Evolutionary conservation across 2,888 invertebrate species (phyloP).

Genomic region (Theodoxus fluviatilis): DNA sequence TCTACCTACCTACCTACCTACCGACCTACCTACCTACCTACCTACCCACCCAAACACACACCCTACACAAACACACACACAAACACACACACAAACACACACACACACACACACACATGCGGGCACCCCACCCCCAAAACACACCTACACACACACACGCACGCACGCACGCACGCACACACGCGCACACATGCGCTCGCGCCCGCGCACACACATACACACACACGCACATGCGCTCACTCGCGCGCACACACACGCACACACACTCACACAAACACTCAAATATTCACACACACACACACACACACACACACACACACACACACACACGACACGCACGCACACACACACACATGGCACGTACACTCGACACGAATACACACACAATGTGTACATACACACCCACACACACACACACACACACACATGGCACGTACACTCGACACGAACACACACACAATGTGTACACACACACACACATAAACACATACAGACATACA

Average conservation of each 20-base stretch:
- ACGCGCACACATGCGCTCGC: background rate
- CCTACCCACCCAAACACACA: slow-evolving; percentile 15
- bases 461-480: background rate
- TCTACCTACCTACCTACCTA: too few species aligned
- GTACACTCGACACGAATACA: background rate
- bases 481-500: background rate
- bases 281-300: slow-evolving; percentile 16
- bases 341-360: background rate
- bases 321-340: background rate
- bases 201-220: background rate
- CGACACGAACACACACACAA: background rate
- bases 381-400: background rate
- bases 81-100: background rate
- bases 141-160: slow-evolving; percentile 18
- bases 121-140: too few species aligned
- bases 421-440: background rate
- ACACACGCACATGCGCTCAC: slow-evolving; percentile 19
- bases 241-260: slow-evolving; percentile 10
- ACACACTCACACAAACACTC: slow-evolving; percentile 3
- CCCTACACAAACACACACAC: slow-evolving; percentile 14
- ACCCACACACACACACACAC: background rate
- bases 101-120: slow-evolving; percentile 10
- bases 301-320: slow-evolving; percentile 17
- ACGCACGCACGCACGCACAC: slow-evolving; percentile 19
- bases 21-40: background rate